These are phyloP conservation scores for Bambusicola thoracicus DNA, from an alignment of 2,113 vertebrate genomes.

Conservation along the genomic window DNA sequence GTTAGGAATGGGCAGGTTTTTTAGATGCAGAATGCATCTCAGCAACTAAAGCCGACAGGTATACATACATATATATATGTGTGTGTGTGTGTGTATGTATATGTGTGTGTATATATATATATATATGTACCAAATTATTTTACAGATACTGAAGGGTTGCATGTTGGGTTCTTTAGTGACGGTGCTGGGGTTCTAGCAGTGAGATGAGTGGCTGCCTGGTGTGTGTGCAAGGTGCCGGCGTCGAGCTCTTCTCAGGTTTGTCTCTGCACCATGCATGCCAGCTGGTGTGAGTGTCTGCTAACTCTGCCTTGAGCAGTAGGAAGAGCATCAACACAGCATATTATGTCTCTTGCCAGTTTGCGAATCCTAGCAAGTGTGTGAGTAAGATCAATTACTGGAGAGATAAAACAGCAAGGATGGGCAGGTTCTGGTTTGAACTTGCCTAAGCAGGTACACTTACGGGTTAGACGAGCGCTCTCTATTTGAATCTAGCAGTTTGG, in stretches of 20 bases:
- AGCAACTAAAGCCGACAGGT: not conserved
- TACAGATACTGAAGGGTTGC: not conserved
- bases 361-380: not conserved
- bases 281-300: not conserved
- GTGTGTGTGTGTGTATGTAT: no score
- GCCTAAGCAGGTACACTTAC: conserved; percentile 56
- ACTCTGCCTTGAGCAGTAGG: conserved; percentile 27
- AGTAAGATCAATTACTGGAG: conserved; percentile 52
- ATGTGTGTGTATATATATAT: no score
- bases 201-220: not conserved
- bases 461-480: conserved; percentile 55
- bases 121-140: not conserved
- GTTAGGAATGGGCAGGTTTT: not conserved
- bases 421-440: conserved; percentile 65
- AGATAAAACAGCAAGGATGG: conserved; percentile 63
- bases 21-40: not conserved
- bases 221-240: not conserved
- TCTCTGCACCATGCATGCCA: not conserved
- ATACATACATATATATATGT: no score
- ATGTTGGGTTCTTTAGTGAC: not conserved
- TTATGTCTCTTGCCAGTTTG: not conserved
- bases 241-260: not conserved
- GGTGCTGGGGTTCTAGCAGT: not conserved
- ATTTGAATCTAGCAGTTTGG: conserved; percentile 41
- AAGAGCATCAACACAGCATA: not conserved